phyloP scores from a whole-genome alignment of 37 sponge, comb jelly and placozoan genomes.

The Aplysina aerophoba region DNA sequence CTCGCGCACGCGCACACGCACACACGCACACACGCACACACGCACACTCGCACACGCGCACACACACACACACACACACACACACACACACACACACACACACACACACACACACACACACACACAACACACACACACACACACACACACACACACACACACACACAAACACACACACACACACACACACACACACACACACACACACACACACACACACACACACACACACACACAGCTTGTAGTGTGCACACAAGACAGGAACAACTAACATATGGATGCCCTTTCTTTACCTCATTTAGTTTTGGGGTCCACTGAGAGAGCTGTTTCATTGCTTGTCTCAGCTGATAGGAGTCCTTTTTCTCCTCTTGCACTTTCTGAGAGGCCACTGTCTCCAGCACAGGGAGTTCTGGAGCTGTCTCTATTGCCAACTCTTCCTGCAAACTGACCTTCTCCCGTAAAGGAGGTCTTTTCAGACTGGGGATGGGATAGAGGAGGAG shows the following conservation, averaged over 20 bases:
- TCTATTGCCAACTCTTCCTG: neutral
- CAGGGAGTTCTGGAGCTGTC: neutral
- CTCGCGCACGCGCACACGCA: neutral
- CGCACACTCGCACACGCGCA: too few relatives aligned
- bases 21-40: too few relatives aligned
- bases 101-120: too few relatives aligned
- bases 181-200: too few relatives aligned
- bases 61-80: too few relatives aligned
- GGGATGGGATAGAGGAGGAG: too few relatives aligned
- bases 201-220: too few relatives aligned
- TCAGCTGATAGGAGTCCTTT: neutral
- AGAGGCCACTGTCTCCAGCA: neutral
- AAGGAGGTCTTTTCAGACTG: neutral
- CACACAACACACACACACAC: too few relatives aligned
- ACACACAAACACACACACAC: too few relatives aligned
- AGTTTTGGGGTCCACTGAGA: slow-evolving; percentile 1
- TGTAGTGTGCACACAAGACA: slow-evolving; percentile 9
- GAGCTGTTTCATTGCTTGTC: neutral
- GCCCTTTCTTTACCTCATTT: neutral
- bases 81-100: too few relatives aligned
- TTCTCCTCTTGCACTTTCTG: neutral
- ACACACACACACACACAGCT: slow-evolving; percentile 9
- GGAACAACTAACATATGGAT: neutral
- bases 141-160: too few relatives aligned
- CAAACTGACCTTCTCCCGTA: neutral